Evolutionary conservation across 53 echinoderm and acorn worm genomes (phyloP), one percentile per base, ranked within the genome.

Genomic region (Stichopus horrens): DNA sequence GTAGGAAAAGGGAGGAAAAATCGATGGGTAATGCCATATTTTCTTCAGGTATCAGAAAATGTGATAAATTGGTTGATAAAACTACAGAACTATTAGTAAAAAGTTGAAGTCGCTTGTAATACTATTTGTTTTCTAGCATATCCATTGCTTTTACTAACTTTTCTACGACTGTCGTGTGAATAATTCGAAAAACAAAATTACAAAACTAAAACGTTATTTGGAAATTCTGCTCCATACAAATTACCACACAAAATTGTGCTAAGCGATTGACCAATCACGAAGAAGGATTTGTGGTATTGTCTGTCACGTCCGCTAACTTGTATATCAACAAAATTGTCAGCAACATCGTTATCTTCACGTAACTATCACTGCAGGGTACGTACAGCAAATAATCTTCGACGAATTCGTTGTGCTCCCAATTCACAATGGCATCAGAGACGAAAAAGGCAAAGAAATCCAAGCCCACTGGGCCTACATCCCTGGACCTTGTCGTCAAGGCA

Each of bases 401-500:
- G 11, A 11, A 59, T 0, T 18, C n/a, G 7, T 71, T n/a, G 7
- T 71, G 7, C 7, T 19, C 18, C n/a, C 19, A 16, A 13, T 71
- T 20, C 71, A 71, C 5, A 71, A 71, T 71, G 71, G 14, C 20
- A 71, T n/a, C 71, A 3, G 71, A 71, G 19, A 71, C 88, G 59
- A 92, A 55, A 53, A 92, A 81, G 83, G 54, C 74, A 57, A 63
- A 10, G 11, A 88, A 78, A 79, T 13, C 87, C 10, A 71, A 63
- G 65, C 83, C 90, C 9, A 83, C 88, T 60, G 94, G 94, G 37
- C 96, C 96, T 55, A 59, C 91, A 11, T 74, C 92, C 58, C 83
- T 80, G 76, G 89, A 86, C 65, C 92, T 96, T 91, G 88, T 96
- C 54, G 82, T 56, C 10, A 90, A 91, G 18, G 96, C 96, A 16